Conservation (phyloP, 37 sponge, comb jelly and placozoan genomes). For the Chondrilla cf. caribensis region DNA sequence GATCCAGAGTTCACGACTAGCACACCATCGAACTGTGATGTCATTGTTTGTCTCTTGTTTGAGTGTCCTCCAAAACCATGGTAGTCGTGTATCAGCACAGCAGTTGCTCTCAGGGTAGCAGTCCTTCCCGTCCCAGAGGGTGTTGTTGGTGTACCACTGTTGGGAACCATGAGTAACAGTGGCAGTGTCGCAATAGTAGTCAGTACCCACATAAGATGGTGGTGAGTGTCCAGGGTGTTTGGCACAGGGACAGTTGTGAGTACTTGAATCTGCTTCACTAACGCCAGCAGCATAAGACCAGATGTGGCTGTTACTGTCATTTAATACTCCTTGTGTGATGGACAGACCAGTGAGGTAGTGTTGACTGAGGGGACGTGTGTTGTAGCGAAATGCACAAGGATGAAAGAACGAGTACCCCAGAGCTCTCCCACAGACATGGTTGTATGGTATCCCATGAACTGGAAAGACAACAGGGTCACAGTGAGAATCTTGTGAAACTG, state of each 20-base stretch:
- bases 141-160: not conserved
- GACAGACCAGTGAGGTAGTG: not conserved
- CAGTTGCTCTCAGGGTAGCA: conserved; percentile 9
- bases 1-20: not conserved
- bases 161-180: not conserved
- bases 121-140: not conserved
- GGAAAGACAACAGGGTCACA: not conserved
- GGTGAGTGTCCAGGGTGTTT: not conserved
- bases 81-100: not conserved
- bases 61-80: conserved; percentile 13
- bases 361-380: not conserved
- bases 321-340: not conserved
- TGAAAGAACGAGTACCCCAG: not conserved
- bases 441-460: not conserved
- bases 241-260: conserved; percentile 17
- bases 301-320: not conserved
- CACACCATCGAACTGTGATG: not conserved
- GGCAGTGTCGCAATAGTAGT: not conserved
- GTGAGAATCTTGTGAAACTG: too few species aligned
- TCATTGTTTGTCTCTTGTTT: not conserved
- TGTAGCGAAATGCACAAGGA: not conserved
- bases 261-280: not conserved
- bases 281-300: conserved; percentile 16
- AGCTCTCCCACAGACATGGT: conserved; percentile 1
- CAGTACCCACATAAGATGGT: not conserved